Percentiles rank a stretch among this genome's conserved stretches.
These are phyloP conservation scores for Eriocheir sinensis DNA, from an alignment of 1,140 invertebrate genomes.

Conservation along the genomic window DNA sequence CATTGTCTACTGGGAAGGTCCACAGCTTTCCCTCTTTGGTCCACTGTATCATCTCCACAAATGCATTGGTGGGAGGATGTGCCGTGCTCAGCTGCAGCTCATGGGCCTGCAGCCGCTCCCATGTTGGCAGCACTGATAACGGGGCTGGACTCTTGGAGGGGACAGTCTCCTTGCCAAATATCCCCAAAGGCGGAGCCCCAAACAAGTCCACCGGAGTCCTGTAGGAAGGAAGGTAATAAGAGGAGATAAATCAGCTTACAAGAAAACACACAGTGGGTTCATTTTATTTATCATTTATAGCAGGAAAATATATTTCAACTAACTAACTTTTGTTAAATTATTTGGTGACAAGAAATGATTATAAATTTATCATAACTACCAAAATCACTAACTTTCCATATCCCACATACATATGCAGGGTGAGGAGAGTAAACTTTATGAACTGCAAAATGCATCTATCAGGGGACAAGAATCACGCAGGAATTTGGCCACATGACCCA, in stretches of 20 bases:
- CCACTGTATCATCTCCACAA: conserved; percentile 95
- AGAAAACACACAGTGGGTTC: conserved; percentile 54
- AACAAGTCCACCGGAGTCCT: conserved; percentile 54
- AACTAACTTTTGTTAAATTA: too few species aligned
- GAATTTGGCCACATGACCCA: too few species aligned
- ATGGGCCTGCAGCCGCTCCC: conserved; percentile 66
- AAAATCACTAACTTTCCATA: too few species aligned
- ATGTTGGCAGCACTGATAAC: conserved; percentile 66
- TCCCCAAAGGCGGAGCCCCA: conserved; percentile 6
- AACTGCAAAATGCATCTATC: too few species aligned
- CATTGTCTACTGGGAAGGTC: conserved; percentile 99
- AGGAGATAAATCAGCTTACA: not conserved
- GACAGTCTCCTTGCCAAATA: conserved; percentile 80
- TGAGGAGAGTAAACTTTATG: too few species aligned
- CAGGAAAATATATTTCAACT: too few species aligned
- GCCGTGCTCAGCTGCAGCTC: conserved; percentile 82
- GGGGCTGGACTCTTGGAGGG: conserved; percentile 81
- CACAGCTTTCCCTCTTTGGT: conserved; percentile 97
- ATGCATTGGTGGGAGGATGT: conserved; percentile 92
- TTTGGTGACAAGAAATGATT: too few species aligned
- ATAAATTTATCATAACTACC: too few species aligned
- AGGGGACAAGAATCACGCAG: too few species aligned
- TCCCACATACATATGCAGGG: too few species aligned
- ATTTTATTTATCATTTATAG: too few species aligned
- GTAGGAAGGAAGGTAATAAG: not conserved